A percentile compares a stretch with the other conserved stretches of the same genome.
These are phyloP conservation scores for Spodoptera littoralis DNA, from an alignment of 2,888 invertebrate species.

Conservation along the genomic window DNA sequence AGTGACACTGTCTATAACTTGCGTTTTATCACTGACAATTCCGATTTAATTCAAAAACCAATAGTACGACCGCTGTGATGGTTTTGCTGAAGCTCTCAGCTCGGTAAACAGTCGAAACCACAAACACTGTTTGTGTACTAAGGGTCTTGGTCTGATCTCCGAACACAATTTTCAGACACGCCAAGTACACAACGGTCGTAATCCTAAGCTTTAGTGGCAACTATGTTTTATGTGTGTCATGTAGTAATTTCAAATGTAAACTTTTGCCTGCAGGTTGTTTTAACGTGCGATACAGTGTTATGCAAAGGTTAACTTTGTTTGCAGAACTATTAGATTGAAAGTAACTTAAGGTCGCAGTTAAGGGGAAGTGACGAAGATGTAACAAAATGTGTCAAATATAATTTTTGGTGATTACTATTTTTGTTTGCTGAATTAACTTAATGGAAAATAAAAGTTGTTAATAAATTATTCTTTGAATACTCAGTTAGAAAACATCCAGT, in stretches of 20 bases:
- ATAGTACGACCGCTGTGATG: neutral
- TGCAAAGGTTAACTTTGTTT: conserved; percentile 12
- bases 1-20: too few relatives aligned
- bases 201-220: conserved; percentile 10
- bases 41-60: too few relatives aligned
- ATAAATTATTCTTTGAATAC: too few relatives aligned
- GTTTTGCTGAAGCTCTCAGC: conserved; percentile 23
- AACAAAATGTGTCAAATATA: too few relatives aligned
- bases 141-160: neutral
- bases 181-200: neutral
- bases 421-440: too few relatives aligned
- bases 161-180: conserved; percentile 2
- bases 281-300: neutral
- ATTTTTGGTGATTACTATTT: too few relatives aligned
- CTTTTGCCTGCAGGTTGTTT: conserved; percentile 1
- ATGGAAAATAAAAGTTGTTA: too few relatives aligned
- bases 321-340: conserved; percentile 3
- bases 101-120: conserved; percentile 7
- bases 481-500: too few relatives aligned
- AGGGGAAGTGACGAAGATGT: neutral
- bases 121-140: conserved; percentile 9
- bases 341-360: conserved; percentile 5
- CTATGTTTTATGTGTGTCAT: neutral
- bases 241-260: conserved; percentile 3
- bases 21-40: too few relatives aligned